Evolutionary conservation across 92 coral and sea anemone species (phyloP).

Genomic region (Palythoa grandiflora): DNA sequence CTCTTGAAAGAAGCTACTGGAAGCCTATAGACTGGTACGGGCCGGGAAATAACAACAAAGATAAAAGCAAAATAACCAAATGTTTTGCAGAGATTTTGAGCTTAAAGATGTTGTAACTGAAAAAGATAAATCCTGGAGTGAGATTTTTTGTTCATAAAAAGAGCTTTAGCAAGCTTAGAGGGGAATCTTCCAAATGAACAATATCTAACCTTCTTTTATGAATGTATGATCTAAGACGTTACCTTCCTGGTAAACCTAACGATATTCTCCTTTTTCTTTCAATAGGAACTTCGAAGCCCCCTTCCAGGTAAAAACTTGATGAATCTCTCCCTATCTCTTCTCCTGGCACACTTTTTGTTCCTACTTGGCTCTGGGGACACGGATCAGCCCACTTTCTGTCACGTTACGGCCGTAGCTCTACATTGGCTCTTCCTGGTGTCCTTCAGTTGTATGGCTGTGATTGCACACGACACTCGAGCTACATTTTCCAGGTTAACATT

Average conservation of each 20-base stretch:
- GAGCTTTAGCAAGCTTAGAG: too few relatives aligned
- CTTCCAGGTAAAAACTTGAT: slow-evolving; percentile 96
- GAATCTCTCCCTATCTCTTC: slow-evolving; percentile 83
- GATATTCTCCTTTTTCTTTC: neutral
- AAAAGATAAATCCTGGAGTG: too few relatives aligned
- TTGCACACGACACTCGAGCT: slow-evolving; percentile 87
- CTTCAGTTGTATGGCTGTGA: slow-evolving; percentile 85
- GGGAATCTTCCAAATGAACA: too few relatives aligned
- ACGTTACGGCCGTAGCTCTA: slow-evolving; percentile 63
- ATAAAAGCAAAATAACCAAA: neutral
- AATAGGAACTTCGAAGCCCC: slow-evolving; percentile 79
- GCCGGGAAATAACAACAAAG: neutral
- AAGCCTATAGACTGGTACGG: neutral
- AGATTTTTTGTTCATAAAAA: too few relatives aligned
- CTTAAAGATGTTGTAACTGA: too few relatives aligned
- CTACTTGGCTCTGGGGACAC: slow-evolving; percentile 85
- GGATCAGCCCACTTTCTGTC: slow-evolving; percentile 79
- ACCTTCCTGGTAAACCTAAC: neutral
- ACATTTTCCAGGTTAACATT: slow-evolving; percentile 34
- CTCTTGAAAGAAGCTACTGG: neutral
- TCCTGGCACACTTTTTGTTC: slow-evolving; percentile 85
- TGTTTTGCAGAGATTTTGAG: neutral
- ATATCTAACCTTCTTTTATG: neutral
- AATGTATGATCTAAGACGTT: too few relatives aligned
- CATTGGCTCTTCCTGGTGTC: slow-evolving; percentile 90